phyloP scores from a whole-genome alignment of 1,140 invertebrate species.

The Hetaerina americana region DNA sequence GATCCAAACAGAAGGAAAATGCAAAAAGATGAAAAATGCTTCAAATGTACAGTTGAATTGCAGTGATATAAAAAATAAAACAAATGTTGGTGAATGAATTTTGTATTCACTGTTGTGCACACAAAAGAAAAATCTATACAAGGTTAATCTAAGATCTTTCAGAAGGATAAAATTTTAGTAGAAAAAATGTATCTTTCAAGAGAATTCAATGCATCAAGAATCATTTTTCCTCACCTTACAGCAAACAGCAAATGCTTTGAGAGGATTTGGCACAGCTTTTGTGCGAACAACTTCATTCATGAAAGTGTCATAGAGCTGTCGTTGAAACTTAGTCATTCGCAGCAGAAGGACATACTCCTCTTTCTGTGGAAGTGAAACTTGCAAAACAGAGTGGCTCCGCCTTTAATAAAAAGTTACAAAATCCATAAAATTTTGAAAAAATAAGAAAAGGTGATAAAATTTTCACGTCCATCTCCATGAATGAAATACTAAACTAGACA shows the following conservation, averaged over 20 bases:
- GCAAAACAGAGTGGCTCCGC: conserved; percentile 75
- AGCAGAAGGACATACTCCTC: conserved; percentile 84
- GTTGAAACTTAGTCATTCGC: conserved; percentile 74
- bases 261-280: conserved; percentile 81
- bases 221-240: conserved; percentile 64
- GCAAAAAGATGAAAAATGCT: too few relatives aligned
- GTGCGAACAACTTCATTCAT: conserved; percentile 81
- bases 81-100: too few relatives aligned
- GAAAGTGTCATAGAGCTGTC: conserved; percentile 76
- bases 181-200: too few relatives aligned
- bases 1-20: too few relatives aligned
- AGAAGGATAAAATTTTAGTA: too few relatives aligned
- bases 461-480: too few relatives aligned
- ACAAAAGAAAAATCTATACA: too few relatives aligned
- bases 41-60: too few relatives aligned
- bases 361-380: conserved; percentile 74
- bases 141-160: too few relatives aligned
- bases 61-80: too few relatives aligned
- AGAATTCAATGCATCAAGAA: too few relatives aligned
- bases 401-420: conserved; percentile 30
- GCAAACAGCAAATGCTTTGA: conserved; percentile 96
- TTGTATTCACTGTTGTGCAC: too few relatives aligned
- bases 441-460: neutral
- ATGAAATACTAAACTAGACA: conserved; percentile 5
- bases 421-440: conserved; percentile 3